These are phyloP conservation scores for Diadophis punctatus DNA, from an alignment of 2,113 vertebrate genomes.

Conservation along the genomic window DNA sequence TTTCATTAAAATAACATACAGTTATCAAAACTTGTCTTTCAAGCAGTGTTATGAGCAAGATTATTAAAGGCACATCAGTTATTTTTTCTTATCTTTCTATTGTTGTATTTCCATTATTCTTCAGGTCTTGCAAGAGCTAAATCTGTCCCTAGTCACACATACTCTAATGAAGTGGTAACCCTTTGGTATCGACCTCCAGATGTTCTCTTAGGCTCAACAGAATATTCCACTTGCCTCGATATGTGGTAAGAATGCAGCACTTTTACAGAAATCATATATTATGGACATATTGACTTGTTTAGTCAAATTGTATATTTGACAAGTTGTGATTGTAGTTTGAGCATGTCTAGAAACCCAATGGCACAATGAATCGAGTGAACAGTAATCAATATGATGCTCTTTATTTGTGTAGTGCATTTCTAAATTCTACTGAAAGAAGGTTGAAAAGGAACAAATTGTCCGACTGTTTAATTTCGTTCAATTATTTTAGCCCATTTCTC, in stretches of 20 bases:
- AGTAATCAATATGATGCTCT: neutral
- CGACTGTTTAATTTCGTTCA: neutral
- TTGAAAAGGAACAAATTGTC: neutral
- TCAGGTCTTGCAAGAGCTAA: constrained; percentile 93
- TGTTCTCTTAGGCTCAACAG: constrained; percentile 93
- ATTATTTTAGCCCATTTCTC: neutral
- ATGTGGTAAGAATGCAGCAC: constrained; percentile 83
- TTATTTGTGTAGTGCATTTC: neutral
- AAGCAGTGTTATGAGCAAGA: neutral
- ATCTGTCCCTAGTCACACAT: constrained; percentile 95
- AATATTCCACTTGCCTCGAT: constrained; percentile 96
- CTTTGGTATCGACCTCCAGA: constrained; percentile 96
- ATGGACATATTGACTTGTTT: constrained; percentile 8
- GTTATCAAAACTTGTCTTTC: neutral
- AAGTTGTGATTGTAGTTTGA: neutral
- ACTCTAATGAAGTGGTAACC: constrained; percentile 97
- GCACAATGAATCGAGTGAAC: neutral
- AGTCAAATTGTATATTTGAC: constrained; percentile 2
- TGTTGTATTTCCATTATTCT: constrained; percentile 41
- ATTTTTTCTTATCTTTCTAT: constrained; percentile 22
- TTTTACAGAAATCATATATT: neutral
- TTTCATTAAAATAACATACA: constrained; percentile 7
- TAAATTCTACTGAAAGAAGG: neutral
- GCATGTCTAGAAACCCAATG: neutral
- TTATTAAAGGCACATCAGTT: constrained; percentile 31